Base-by-base conservation (phyloP, 2,113 vertebrate species). In the Syrmaticus mikado region DNA sequence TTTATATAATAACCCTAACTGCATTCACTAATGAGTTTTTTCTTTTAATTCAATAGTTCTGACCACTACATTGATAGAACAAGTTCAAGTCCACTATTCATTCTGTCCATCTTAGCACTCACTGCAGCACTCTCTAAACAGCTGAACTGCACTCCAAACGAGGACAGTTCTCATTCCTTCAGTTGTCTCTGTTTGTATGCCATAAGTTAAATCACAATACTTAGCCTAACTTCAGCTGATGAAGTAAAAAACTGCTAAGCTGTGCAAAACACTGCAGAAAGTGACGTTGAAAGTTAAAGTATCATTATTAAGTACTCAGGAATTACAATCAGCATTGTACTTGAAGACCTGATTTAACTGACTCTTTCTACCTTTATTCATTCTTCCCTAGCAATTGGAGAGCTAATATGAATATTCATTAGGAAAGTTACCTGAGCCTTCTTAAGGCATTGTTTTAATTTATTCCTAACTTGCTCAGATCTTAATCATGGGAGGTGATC, bases 401-500 rank as follows among this genome's bases (percentile, higher is more conserved):
- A 52, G 2, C 6, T 71, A 36, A 28, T 20, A 68, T 50, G 60
- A 92, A 74, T 65, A 90, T 22, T 41, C n/a, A 17, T 50, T 40
- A 40, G 38, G 25, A 76, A 79, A 60, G 41, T 73, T 80, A 65
- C 13, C 9, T 28, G n/a, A 53, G 6, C 13, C 14, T 41, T 36
- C 46, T 6, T 48, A 38, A 62, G 25, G 5, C 11, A 28, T 5
- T n/a, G 17, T 11, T 82, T 57, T 75, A 19, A 43, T 34, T 71
- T 64, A 11, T 61, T 61, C 36, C 12, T 21, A 58, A 48, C 5
- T 52, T 82, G 28, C 27, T 60, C 68, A 80, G 38, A 30, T 34
- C 30, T 48, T 27, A 80, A 38, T 48, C 6, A 21, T 0, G 0
- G 5, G 7, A 72, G 30, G 36, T 0, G 0, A 4, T 19, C 52